A percentile compares a stretch with the other conserved stretches of the same genome.
Conservation (phyloP, 1,140 invertebrate species). For the Melanaphis sacchari region DNA sequence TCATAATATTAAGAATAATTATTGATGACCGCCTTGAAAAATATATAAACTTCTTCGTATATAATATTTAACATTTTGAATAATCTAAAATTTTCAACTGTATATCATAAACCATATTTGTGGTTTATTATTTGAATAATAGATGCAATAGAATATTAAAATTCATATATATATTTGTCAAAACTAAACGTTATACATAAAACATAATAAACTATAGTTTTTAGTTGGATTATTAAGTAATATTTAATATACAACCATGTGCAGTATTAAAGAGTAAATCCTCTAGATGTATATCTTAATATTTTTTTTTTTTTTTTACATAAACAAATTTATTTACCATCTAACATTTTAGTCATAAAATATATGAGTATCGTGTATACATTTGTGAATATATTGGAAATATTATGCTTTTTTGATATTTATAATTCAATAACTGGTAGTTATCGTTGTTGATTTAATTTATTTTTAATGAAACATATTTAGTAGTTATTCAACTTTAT, state of each 20-base stretch:
- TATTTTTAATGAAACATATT: too few relatives aligned
- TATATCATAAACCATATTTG: neutral
- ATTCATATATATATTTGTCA: too few relatives aligned
- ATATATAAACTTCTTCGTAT: neutral
- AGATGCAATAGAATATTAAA: neutral
- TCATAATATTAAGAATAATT: too few relatives aligned
- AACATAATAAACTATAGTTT: neutral
- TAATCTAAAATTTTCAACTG: neutral
- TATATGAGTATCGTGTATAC: neutral
- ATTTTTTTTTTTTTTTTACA: neutral
- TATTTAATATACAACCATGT: neutral
- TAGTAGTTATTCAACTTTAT: too few relatives aligned
- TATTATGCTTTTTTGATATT: too few relatives aligned
- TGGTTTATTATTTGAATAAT: neutral
- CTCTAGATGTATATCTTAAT: neutral
- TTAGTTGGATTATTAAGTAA: neutral
- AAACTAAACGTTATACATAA: too few relatives aligned
- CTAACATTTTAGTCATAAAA: neutral
- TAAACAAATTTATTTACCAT: neutral
- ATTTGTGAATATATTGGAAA: too few relatives aligned
- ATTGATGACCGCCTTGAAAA: neutral
- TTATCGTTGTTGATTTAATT: too few relatives aligned
- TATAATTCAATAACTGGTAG: too few relatives aligned
- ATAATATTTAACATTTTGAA: neutral
- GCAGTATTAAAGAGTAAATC: neutral